Conservation (phyloP, 2,888 invertebrate species). For the Digitonthophagus gazella region DNA sequence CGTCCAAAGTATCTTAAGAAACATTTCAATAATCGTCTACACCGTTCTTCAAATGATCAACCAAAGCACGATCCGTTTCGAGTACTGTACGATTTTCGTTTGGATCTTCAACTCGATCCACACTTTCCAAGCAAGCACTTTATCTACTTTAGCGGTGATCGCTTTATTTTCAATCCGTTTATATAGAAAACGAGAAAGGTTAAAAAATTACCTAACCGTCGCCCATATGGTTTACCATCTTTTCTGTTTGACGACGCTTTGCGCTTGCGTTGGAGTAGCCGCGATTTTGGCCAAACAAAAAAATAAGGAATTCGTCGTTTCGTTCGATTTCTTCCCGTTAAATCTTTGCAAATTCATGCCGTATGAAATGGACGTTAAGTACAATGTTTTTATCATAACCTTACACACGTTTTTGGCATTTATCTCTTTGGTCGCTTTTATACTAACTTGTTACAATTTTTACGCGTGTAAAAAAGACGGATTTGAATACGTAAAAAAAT, state of each 20-base stretch:
- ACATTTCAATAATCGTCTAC: slow-evolving; percentile 48
- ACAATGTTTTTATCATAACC: slow-evolving; percentile 54
- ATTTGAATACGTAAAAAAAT: slow-evolving; percentile 49
- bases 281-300: slow-evolving; percentile 51
- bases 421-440: slow-evolving; percentile 51
- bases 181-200: slow-evolving; percentile 43
- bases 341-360: slow-evolving; percentile 51
- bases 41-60: slow-evolving; percentile 43
- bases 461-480: slow-evolving; percentile 37
- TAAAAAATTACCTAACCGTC: slow-evolving; percentile 48
- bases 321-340: slow-evolving; percentile 22
- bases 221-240: slow-evolving; percentile 54
- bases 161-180: slow-evolving; percentile 50
- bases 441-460: slow-evolving; percentile 46
- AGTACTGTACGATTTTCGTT: slow-evolving; percentile 52
- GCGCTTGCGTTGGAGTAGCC: slow-evolving; percentile 56
- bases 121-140: slow-evolving; percentile 54
- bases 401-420: slow-evolving; percentile 54
- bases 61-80: slow-evolving; percentile 38
- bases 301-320: slow-evolving; percentile 25
- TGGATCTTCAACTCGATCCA: slow-evolving; percentile 55
- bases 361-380: slow-evolving; percentile 52
- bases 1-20: slow-evolving; percentile 49
- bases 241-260: slow-evolving; percentile 54
- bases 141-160: slow-evolving; percentile 54